Conservation (phyloP, 2,888 invertebrate species). For the Anticlea derivata region DNA sequence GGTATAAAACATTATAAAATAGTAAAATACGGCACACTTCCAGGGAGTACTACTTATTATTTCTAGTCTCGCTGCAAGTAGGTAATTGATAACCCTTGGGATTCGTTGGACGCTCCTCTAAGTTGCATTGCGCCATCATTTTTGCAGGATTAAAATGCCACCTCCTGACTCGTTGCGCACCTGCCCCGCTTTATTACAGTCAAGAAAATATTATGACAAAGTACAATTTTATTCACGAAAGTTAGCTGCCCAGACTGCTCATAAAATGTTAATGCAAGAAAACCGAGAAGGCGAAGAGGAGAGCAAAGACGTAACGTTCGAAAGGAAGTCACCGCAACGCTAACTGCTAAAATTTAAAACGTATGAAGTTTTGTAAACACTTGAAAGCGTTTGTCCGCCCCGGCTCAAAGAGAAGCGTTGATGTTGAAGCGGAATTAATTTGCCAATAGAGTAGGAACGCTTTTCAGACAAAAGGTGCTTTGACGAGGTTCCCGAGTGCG, state of each 20-base stretch:
- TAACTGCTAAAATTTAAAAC: slow-evolving; percentile 35
- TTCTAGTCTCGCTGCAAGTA: slow-evolving; percentile 22
- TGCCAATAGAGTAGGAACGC: slow-evolving; percentile 62
- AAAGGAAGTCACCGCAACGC: slow-evolving; percentile 17
- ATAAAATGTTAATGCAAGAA: slow-evolving; percentile 21
- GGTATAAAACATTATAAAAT: background rate
- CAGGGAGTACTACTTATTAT: background rate
- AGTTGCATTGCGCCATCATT: slow-evolving; percentile 48
- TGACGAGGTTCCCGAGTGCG: slow-evolving; percentile 51
- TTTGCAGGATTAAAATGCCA: slow-evolving; percentile 58
- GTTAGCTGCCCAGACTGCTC: slow-evolving; percentile 15
- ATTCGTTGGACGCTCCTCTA: slow-evolving; percentile 40
- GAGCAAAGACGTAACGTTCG: slow-evolving; percentile 5
- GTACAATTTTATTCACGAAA: slow-evolving; percentile 26
- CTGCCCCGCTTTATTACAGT: slow-evolving; percentile 48
- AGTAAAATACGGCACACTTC: background rate
- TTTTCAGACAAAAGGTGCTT: slow-evolving; percentile 61
- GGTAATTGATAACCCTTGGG: slow-evolving; percentile 49
- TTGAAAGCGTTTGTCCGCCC: slow-evolving; percentile 53
- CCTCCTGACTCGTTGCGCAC: slow-evolving; percentile 42
- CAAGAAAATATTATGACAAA: slow-evolving; percentile 38
- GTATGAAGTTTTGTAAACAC: slow-evolving; percentile 48
- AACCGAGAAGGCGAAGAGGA: slow-evolving; percentile 11
- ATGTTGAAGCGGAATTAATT: slow-evolving; percentile 59
- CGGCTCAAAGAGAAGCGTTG: slow-evolving; percentile 53